Evolutionary conservation across 2,113 vertebrate genomes (phyloP).

Genomic region (Odocoileus hemionus): DNA sequence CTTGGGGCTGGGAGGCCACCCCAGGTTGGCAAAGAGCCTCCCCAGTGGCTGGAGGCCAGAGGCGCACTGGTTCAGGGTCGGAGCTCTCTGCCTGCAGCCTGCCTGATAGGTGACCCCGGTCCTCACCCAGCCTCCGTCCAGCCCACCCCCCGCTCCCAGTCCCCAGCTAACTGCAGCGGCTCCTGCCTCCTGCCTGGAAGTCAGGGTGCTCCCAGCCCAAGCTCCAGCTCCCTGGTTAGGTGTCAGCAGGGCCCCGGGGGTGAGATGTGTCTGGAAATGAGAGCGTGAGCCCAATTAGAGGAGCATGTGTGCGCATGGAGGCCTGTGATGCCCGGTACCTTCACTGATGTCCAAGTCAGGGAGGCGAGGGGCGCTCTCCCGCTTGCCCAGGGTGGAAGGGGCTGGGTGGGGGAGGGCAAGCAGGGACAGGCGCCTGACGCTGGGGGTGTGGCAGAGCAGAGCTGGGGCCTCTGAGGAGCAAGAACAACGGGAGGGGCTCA

Average conservation of each 20-base stretch:
- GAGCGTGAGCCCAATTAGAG: background rate
- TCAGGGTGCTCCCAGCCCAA: background rate
- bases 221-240: background rate
- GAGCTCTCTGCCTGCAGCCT: background rate
- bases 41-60: rapidly evolving
- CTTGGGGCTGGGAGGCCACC: rapidly evolving
- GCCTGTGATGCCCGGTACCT: conserved; percentile 83
- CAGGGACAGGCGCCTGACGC: conserved; percentile 88
- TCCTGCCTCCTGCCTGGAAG: background rate
- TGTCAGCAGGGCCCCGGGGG: background rate
- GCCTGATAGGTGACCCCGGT: background rate
- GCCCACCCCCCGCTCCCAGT: rapidly evolving
- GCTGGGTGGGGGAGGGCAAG: conserved; percentile 87
- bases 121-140: background rate
- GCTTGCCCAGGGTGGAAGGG: conserved; percentile 78
- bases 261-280: background rate
- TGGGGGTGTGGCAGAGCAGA: conserved; percentile 80
- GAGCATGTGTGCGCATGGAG: background rate
- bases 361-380: conserved; percentile 67
- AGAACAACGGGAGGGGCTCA: conserved; percentile 63
- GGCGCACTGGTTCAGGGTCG: background rate
- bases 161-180: background rate
- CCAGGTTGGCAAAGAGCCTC: background rate
- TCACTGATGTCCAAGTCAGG: conserved; percentile 84
- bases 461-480: conserved; percentile 83